phyloP scores from a whole-genome alignment of 2,113 vertebrate species.

The Semnornis frantzii region DNA sequence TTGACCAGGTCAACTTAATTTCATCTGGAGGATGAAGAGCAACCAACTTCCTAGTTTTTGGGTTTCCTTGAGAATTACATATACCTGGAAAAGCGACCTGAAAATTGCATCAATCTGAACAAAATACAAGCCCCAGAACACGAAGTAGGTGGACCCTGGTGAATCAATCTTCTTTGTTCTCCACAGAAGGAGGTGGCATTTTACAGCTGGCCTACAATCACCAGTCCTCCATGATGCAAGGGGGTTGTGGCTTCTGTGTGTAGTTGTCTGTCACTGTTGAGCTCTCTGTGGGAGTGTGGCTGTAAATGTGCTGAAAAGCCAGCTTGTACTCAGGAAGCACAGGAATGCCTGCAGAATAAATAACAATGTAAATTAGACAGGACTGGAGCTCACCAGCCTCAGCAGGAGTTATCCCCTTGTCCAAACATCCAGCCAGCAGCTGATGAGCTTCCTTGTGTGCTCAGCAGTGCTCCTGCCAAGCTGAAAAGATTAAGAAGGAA shows the following conservation, averaged over 20 bases:
- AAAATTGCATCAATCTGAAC: background rate
- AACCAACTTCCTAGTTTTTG: background rate
- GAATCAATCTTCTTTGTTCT: background rate
- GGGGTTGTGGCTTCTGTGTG: background rate
- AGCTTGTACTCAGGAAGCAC: slow-evolving; percentile 54
- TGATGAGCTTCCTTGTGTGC: slow-evolving; percentile 69
- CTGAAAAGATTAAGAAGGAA: slow-evolving; percentile 63
- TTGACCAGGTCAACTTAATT: background rate
- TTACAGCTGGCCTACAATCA: background rate
- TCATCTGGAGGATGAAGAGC: background rate
- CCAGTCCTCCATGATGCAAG: background rate
- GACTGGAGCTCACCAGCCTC: slow-evolving; percentile 58
- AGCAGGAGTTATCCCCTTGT: slow-evolving; percentile 70
- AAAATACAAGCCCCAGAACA: background rate
- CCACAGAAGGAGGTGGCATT: background rate
- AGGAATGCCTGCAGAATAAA: slow-evolving; percentile 64
- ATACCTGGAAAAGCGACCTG: background rate
- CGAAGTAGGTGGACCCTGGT: background rate
- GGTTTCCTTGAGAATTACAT: background rate
- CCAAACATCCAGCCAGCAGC: slow-evolving; percentile 63
- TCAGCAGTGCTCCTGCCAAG: slow-evolving; percentile 58
- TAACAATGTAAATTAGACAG: slow-evolving; percentile 68
- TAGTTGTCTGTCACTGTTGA: slow-evolving; percentile 14
- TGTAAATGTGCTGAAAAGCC: slow-evolving; percentile 65
- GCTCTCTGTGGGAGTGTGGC: slow-evolving; percentile 35